phyloP scores from a whole-genome alignment of 2,113 vertebrate genomes.

The Stegostoma tigrinum region DNA sequence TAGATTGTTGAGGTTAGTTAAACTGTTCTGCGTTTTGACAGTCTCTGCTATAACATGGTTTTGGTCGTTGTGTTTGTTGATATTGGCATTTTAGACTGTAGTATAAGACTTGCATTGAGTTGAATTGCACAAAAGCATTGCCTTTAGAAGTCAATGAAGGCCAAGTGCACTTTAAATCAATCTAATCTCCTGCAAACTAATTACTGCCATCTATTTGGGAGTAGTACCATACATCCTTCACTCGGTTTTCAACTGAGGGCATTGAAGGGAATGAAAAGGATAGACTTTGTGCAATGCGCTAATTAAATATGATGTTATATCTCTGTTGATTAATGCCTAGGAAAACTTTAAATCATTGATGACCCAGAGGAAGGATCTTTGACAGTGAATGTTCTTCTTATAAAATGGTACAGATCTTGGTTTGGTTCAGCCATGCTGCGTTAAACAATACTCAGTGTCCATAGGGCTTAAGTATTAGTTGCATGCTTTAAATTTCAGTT shows the following conservation, averaged over 20 bases:
- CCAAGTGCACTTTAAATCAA: background rate
- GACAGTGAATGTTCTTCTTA: background rate
- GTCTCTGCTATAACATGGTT: background rate
- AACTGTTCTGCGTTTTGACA: background rate
- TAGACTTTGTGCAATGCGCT: background rate
- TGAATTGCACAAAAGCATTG: background rate
- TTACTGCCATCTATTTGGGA: background rate
- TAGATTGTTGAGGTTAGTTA: background rate
- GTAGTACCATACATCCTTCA: no score
- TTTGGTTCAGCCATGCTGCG: background rate
- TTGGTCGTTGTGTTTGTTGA: background rate
- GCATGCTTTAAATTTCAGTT: background rate
- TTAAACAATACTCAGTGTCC: background rate
- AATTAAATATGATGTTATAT: background rate
- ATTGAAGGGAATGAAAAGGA: background rate
- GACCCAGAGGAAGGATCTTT: background rate
- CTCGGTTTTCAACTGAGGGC: background rate
- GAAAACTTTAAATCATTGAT: constrained; percentile 4
- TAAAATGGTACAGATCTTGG: no score
- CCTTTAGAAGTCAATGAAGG: background rate
- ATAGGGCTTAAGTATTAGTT: background rate
- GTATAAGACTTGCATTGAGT: background rate
- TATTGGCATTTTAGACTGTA: no score
- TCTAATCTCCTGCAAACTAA: background rate
- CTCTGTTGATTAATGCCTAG: background rate